Conservation (phyloP, 23 tunicate species). For the Styela clava region DNA sequence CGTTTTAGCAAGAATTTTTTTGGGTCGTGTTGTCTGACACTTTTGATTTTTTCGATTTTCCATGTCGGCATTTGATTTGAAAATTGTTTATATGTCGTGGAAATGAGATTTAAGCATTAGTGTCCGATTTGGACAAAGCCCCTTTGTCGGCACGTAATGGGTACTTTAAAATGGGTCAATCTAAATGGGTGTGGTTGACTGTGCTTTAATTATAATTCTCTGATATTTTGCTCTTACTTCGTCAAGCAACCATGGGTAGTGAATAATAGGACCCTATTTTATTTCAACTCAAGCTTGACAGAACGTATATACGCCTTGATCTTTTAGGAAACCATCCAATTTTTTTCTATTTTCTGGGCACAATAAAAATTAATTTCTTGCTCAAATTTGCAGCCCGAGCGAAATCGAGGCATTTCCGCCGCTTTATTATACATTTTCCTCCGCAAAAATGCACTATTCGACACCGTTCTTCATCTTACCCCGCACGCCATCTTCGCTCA, state of each 20-base stretch:
- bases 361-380: background rate
- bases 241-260: no score
- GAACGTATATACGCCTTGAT: background rate
- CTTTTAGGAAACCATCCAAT: background rate
- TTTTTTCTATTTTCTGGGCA: no score
- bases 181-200: background rate
- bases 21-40: no score
- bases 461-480: background rate
- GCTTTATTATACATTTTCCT: background rate
- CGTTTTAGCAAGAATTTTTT: no score
- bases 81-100: background rate
- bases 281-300: background rate
- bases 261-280: no score
- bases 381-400: background rate
- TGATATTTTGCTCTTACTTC: no score
- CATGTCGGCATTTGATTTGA: no score
- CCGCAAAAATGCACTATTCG: background rate
- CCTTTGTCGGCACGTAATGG: background rate
- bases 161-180: background rate
- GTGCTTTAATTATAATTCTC: no score
- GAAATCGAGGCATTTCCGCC: background rate
- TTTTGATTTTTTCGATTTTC: no score
- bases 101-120: background rate
- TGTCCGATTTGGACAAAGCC: background rate
- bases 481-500: background rate